Conservation (phyloP, 2,888 invertebrate species). For the Leptogaster cylindrica region DNA sequence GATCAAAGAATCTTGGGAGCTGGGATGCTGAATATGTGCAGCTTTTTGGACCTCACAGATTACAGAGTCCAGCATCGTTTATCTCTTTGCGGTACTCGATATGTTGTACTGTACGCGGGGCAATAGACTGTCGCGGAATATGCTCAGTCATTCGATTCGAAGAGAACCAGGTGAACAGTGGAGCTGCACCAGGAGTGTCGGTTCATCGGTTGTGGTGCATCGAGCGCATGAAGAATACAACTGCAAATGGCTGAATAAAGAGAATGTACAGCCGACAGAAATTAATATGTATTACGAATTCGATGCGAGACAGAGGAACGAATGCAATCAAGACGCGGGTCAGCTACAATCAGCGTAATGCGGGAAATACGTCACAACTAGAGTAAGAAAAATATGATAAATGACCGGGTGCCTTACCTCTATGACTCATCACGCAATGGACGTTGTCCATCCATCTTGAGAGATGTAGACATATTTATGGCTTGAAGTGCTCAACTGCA, state of each 20-base stretch:
- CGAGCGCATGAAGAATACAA: too few relatives aligned
- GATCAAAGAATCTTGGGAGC: constrained; percentile 13
- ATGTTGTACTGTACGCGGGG: neutral
- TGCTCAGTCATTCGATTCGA: neutral
- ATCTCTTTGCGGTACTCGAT: neutral
- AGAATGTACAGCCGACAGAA: neutral
- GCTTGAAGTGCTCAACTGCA: too few relatives aligned
- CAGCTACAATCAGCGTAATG: neutral
- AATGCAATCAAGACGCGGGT: neutral
- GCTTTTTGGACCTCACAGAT: neutral
- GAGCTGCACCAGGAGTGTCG: too few relatives aligned
- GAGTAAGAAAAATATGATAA: neutral
- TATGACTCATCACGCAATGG: constrained; percentile 17
- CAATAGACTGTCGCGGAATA: constrained; percentile 9
- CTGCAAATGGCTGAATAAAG: constrained; percentile 34
- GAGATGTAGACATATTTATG: too few relatives aligned
- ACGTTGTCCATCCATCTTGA: too few relatives aligned
- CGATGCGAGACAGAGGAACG: neutral
- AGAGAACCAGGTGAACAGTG: too few relatives aligned
- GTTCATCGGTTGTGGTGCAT: too few relatives aligned
- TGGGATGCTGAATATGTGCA: constrained; percentile 8
- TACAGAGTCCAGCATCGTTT: neutral
- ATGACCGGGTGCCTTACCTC: constrained; percentile 4
- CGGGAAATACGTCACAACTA: neutral
- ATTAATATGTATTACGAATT: neutral